Evolutionary conservation across 2,113 vertebrate species (phyloP).

Genomic region (Lampris megalopsis): DNA sequence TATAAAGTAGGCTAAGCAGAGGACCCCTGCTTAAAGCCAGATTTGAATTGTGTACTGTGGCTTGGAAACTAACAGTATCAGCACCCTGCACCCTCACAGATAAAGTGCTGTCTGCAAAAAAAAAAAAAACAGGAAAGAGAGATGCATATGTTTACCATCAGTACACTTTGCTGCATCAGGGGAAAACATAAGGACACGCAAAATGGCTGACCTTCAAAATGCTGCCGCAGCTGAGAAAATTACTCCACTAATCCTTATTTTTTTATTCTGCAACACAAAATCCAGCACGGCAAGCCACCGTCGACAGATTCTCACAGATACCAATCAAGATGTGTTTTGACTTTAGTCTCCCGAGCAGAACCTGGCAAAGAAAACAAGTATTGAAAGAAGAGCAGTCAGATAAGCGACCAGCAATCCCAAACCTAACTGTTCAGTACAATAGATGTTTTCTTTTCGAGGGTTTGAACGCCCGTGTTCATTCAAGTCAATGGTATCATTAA

Average conservation of each 20-base stretch:
- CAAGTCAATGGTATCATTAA: too few relatives aligned
- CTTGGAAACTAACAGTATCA: conserved; percentile 66
- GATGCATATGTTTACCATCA: conserved; percentile 72
- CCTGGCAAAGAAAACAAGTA: too few relatives aligned
- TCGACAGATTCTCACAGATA: too few relatives aligned
- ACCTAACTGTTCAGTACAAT: too few relatives aligned
- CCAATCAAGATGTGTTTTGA: too few relatives aligned
- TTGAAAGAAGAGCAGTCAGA: too few relatives aligned
- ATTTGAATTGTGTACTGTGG: conserved; percentile 49
- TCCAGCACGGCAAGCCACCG: conserved; percentile 7
- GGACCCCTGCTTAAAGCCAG: conserved; percentile 36
- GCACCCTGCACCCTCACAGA: conserved; percentile 61
- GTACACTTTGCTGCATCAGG: conserved; percentile 66
- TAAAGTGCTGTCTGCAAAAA: conserved; percentile 58
- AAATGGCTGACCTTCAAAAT: conserved; percentile 71
- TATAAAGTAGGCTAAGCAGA: conserved; percentile 60
- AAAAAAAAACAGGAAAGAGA: conserved; percentile 44
- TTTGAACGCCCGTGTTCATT: too few relatives aligned
- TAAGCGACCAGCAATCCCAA: too few relatives aligned
- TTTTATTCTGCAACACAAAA: conserved; percentile 13
- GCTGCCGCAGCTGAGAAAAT: conserved; percentile 45
- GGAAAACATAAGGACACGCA: conserved; percentile 49
- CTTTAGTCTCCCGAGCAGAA: too few relatives aligned
- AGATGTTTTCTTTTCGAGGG: too few relatives aligned
- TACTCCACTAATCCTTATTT: conserved; percentile 26